Conservation (phyloP, 2,888 invertebrate species). For the Melolontha melolontha region DNA sequence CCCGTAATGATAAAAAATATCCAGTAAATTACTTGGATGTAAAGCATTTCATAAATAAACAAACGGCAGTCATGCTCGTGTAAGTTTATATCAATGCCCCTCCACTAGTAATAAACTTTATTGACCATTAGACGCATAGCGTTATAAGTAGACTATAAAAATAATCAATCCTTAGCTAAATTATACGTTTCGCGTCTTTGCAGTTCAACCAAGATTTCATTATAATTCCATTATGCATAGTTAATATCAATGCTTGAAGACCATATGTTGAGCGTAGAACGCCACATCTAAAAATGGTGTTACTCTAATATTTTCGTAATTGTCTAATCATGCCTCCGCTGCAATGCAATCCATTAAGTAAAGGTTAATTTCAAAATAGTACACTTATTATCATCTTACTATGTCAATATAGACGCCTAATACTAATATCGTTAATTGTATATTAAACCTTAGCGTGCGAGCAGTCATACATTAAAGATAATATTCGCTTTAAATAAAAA, state of each 20-base stretch:
- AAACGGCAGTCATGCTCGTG: constrained; percentile 9
- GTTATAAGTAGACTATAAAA: constrained; percentile 17
- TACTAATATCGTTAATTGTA: constrained; percentile 3
- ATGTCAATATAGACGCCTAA: constrained; percentile 1
- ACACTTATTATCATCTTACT: background rate
- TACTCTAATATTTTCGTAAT: constrained; percentile 7
- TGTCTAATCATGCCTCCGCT: constrained; percentile 5
- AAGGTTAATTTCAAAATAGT: constrained; percentile 1
- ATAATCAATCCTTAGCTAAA: constrained; percentile 1
- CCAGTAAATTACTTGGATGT: background rate
- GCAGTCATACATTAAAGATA: background rate
- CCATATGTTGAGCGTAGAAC: background rate
- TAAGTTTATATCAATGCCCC: constrained; percentile 1
- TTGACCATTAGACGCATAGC: background rate
- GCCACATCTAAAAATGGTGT: background rate
- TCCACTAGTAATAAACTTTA: constrained; percentile 11
- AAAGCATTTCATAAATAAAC: background rate
- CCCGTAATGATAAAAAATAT: background rate
- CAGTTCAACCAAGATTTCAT: constrained; percentile 6
- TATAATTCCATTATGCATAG: constrained; percentile 15
- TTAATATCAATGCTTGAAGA: constrained; percentile 5
- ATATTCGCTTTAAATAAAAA: background rate
- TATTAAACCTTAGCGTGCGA: background rate
- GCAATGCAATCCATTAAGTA: constrained; percentile 14
- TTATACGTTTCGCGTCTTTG: background rate